Evolutionary conservation across 2,888 invertebrate genomes (phyloP).

Genomic region (Pseudoips prasinana): DNA sequence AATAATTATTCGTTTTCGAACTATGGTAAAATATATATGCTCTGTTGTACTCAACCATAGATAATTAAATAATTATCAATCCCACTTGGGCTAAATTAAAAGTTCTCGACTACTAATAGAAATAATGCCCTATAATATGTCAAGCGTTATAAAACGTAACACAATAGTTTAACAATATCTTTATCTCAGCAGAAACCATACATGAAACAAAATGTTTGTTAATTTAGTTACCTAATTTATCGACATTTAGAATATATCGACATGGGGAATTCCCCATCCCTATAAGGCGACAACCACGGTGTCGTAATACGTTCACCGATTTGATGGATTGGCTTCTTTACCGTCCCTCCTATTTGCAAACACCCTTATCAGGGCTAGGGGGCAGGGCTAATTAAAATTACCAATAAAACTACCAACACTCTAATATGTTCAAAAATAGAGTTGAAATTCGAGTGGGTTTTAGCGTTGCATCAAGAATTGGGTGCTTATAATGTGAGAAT

Average conservation of each 20-base stretch:
- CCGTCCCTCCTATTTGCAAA: constrained; percentile 79
- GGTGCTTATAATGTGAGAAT: constrained; percentile 39
- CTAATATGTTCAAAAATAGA: constrained; percentile 30
- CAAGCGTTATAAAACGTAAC: too few species aligned
- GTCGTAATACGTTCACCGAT: constrained; percentile 79
- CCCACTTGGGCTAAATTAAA: too few species aligned
- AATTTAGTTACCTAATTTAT: too few species aligned
- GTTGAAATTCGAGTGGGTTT: constrained; percentile 23
- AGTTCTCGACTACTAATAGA: too few species aligned
- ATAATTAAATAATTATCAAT: too few species aligned
- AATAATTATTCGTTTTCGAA: too few species aligned
- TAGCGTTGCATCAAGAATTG: constrained; percentile 27
- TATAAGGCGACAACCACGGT: constrained; percentile 65
- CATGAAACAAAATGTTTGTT: too few species aligned
- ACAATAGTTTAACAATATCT: too few species aligned
- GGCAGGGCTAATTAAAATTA: constrained; percentile 76
- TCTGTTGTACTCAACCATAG: too few species aligned
- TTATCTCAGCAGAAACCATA: too few species aligned
- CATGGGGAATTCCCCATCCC: constrained; percentile 38
- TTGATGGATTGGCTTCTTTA: constrained; percentile 82
- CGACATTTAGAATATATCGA: constrained; percentile 21
- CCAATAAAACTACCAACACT: constrained; percentile 34
- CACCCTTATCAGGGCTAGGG: constrained; percentile 70
- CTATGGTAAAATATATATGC: too few species aligned
- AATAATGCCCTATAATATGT: too few species aligned